Percentiles rank a stretch among this genome's conserved stretches.
Conservation (phyloP, 2,113 vertebrate genomes). For the Phalacrocorax pelagicus region DNA sequence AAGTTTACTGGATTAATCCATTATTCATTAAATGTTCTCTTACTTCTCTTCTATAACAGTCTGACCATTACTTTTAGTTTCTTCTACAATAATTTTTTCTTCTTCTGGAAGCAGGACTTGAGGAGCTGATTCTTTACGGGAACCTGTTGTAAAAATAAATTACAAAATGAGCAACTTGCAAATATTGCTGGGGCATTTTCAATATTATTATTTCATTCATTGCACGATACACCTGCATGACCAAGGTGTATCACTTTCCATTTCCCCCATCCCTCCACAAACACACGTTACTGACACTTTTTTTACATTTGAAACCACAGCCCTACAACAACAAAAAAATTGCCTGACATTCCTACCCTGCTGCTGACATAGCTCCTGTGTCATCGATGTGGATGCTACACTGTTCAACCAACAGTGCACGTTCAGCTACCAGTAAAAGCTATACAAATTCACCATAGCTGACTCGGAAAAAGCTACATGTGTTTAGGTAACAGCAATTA, state of each 20-base stretch:
- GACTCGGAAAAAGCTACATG: not conserved
- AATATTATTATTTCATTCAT: not conserved
- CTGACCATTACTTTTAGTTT: slow-evolving; percentile 92
- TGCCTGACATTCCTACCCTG: not conserved
- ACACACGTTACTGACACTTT: not conserved
- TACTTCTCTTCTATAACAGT: slow-evolving; percentile 93
- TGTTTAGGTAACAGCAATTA: not conserved
- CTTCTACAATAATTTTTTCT: slow-evolving; percentile 89
- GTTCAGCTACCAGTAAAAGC: not conserved
- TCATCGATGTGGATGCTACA: accelerated
- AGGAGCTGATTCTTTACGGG: slow-evolving; percentile 85
- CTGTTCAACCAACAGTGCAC: not conserved
- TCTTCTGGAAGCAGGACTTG: slow-evolving; percentile 90
- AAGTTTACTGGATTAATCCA: slow-evolving; percentile 34
- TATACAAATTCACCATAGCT: not conserved
- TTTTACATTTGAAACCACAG: not conserved
- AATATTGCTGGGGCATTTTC: not conserved
- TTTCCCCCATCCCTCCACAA: not conserved
- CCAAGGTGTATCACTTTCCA: not conserved
- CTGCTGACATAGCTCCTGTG: not conserved
- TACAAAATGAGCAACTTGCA: slow-evolving; percentile 17
- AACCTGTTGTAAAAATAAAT: slow-evolving; percentile 80
- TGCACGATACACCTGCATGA: not conserved
- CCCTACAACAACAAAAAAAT: not conserved
- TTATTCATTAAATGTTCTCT: slow-evolving; percentile 63